phyloP scores from a whole-genome alignment of 2,888 invertebrate species.

The Melinaea menophilus region DNA sequence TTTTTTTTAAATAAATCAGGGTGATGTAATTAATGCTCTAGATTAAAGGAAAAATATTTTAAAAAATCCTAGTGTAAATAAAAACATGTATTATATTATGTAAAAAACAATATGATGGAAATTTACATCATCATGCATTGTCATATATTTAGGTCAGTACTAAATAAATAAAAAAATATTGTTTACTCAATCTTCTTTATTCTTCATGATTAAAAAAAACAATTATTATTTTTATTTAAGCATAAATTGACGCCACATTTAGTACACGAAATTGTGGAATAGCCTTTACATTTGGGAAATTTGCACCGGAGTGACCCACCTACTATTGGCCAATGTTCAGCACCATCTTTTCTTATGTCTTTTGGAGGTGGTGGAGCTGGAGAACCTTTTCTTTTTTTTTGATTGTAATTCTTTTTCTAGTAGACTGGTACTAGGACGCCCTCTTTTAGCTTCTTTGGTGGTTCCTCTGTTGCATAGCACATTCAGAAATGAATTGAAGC shows the following conservation, averaged over 20 bases:
- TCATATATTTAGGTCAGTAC: too few relatives aligned
- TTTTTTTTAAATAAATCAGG: conserved; percentile 39
- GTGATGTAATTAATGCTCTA: conserved; percentile 39
- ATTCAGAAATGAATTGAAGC: conserved; percentile 46
- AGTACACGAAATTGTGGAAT: conserved; percentile 45
- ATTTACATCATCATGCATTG: conserved; percentile 38
- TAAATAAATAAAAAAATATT: too few relatives aligned
- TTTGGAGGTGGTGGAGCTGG: conserved; percentile 45
- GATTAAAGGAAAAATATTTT: conserved; percentile 42
- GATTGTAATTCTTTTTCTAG: conserved; percentile 42
- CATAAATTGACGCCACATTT: conserved; percentile 45
- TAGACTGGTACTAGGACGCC: conserved; percentile 41
- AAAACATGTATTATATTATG: conserved; percentile 33
- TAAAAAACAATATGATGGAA: conserved; percentile 39
- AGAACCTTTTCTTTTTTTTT: conserved; percentile 44
- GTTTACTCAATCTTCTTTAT: conserved; percentile 26
- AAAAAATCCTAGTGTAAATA: conserved; percentile 31
- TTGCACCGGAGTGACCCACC: conserved; percentile 47
- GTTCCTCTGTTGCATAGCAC: conserved; percentile 46
- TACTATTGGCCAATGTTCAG: conserved; percentile 49
- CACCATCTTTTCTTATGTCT: conserved; percentile 47
- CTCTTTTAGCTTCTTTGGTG: conserved; percentile 44
- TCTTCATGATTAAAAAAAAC: conserved; percentile 42
- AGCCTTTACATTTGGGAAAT: conserved; percentile 47
- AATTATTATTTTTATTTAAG: conserved; percentile 40